These are phyloP conservation scores for Colinus virginianus DNA, from an alignment of 2,113 vertebrate species.

Conservation along the genomic window DNA sequence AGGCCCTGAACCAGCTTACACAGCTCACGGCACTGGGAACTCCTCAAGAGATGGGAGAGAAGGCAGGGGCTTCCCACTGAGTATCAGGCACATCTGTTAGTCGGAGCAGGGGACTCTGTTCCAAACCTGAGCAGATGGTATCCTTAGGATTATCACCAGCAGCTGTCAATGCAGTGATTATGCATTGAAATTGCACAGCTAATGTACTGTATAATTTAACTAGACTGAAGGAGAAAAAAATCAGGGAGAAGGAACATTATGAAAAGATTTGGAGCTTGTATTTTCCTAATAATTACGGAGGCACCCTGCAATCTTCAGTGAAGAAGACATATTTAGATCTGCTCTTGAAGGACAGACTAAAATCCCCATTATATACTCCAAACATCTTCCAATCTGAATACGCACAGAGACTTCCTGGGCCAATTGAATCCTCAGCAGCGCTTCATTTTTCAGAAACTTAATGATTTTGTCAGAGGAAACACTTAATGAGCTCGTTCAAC, in stretches of 20 bases:
- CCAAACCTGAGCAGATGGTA: neutral
- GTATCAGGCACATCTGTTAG: neutral
- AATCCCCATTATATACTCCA: neutral
- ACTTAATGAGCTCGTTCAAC: neutral
- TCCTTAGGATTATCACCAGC: neutral
- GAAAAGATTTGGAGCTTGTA: neutral
- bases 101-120: neutral
- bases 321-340: neutral
- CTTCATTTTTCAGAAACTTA: neutral
- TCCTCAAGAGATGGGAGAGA: neutral
- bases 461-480: neutral
- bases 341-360: neutral
- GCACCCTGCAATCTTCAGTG: neutral
- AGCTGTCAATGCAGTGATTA: constrained; percentile 21
- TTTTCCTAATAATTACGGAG: neutral
- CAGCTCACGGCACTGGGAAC: neutral
- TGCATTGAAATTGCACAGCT: neutral
- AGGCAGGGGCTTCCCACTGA: neutral
- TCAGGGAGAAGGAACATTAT: neutral
- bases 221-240: neutral
- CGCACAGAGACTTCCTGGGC: neutral
- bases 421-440: neutral
- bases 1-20: rapidly evolving
- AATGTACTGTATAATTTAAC: constrained; percentile 46
- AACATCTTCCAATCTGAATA: neutral